Conservation (phyloP, 2,113 vertebrate genomes). For the Delphinus delphis region DNA sequence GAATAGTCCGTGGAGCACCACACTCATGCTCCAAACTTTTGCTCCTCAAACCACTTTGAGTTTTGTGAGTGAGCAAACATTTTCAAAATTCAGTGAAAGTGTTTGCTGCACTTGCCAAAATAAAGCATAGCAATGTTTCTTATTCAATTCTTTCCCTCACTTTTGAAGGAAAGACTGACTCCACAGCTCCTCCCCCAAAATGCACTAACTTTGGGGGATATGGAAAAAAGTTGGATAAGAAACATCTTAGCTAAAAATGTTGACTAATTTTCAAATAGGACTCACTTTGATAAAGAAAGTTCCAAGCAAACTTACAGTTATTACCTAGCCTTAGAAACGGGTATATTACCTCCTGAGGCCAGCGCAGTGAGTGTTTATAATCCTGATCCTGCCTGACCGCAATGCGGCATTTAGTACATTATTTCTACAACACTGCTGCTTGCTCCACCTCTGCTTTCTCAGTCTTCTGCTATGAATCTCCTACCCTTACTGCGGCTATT, state of each 20-base stretch:
- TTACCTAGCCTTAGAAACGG: not conserved
- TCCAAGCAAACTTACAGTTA: not conserved
- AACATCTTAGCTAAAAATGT: conserved; percentile 16
- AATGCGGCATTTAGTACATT: not conserved
- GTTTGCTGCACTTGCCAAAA: not conserved
- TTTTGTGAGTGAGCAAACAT: not conserved
- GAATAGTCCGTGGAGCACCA: not conserved
- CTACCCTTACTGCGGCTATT: not conserved
- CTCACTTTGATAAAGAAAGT: not conserved
- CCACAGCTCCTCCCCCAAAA: not conserved
- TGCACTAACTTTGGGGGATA: not conserved
- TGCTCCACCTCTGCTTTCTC: not conserved
- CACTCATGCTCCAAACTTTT: not conserved
- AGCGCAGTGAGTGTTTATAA: not conserved
- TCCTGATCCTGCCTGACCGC: not conserved
- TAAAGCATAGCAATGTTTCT: not conserved
- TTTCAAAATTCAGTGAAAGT: not conserved
- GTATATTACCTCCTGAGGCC: not conserved
- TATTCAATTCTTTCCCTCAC: not conserved
- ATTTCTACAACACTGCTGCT: not conserved
- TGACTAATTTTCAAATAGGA: not conserved
- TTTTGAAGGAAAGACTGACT: not conserved
- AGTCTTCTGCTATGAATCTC: not conserved
- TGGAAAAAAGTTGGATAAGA: not conserved
- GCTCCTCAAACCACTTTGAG: not conserved